These are phyloP conservation scores for Panthera uncia DNA, from an alignment of 2,113 vertebrate species.

Conservation along the genomic window DNA sequence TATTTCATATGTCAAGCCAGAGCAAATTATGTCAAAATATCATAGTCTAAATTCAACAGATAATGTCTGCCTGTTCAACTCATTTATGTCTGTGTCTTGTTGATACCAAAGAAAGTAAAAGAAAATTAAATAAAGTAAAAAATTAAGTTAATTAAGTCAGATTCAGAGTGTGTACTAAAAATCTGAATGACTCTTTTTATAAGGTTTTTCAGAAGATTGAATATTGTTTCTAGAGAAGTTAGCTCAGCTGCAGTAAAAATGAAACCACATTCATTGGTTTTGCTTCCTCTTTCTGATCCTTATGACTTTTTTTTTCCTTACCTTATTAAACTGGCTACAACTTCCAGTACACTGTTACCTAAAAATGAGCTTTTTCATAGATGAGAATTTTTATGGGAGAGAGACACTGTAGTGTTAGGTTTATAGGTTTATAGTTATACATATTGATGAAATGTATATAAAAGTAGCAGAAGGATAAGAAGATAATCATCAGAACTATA, in stretches of 20 bases:
- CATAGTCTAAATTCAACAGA: neutral
- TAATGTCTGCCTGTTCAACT: neutral
- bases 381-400: neutral
- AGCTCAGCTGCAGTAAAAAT: neutral
- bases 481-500: neutral
- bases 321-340: neutral
- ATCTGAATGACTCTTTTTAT: neutral
- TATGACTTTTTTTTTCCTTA: neutral
- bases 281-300: neutral
- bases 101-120: neutral
- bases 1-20: neutral
- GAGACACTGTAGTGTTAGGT: neutral
- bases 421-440: neutral
- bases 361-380: neutral
- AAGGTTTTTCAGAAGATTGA: neutral
- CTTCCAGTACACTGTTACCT: neutral
- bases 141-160: neutral
- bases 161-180: neutral
- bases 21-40: neutral
- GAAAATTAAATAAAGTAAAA: neutral
- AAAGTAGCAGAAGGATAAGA: neutral
- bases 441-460: neutral
- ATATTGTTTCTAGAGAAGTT: neutral
- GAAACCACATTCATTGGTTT: neutral
- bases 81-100: neutral